Conservation (phyloP, 2,888 invertebrate species). For the Leptopilina myrica region DNA sequence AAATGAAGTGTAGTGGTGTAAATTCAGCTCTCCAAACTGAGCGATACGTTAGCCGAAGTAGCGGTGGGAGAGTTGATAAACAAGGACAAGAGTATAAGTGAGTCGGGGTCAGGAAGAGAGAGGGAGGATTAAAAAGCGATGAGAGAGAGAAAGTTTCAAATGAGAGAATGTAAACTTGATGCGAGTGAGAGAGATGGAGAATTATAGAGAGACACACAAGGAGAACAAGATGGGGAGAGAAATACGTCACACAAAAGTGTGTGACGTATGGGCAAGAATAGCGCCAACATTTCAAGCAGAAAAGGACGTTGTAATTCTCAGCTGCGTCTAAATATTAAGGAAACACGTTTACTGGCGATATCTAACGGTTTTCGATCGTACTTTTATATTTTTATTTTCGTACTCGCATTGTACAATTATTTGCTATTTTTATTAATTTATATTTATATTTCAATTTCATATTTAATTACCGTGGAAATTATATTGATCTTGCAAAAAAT, state of each 20-base stretch:
- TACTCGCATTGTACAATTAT: too few relatives aligned
- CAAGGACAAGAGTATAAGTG: conserved; percentile 1
- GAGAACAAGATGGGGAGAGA: not conserved
- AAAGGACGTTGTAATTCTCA: not conserved
- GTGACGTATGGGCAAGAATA: conserved; percentile 10
- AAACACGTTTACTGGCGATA: conserved; percentile 20
- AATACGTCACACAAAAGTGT: conserved; percentile 6
- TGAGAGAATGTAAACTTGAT: not conserved
- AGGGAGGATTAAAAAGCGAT: not conserved
- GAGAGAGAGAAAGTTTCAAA: not conserved
- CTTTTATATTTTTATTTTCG: too few relatives aligned
- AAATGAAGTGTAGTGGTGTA: conserved; percentile 25
- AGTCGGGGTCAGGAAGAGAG: not conserved
- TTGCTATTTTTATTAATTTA: too few relatives aligned
- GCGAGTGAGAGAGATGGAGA: not conserved
- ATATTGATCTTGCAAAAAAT: too few relatives aligned
- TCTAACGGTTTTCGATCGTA: too few relatives aligned
- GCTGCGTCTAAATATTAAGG: not conserved
- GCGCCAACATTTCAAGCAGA: conserved; percentile 15
- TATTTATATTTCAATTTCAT: too few relatives aligned
- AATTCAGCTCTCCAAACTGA: conserved; percentile 32
- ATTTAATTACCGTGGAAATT: too few relatives aligned
- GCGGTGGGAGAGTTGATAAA: conserved; percentile 10
- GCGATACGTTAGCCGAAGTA: conserved; percentile 16
- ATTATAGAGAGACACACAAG: too few relatives aligned